Evolutionary conservation across 2,888 invertebrate genomes (phyloP).

Genomic region (Sisyra terminalis): DNA sequence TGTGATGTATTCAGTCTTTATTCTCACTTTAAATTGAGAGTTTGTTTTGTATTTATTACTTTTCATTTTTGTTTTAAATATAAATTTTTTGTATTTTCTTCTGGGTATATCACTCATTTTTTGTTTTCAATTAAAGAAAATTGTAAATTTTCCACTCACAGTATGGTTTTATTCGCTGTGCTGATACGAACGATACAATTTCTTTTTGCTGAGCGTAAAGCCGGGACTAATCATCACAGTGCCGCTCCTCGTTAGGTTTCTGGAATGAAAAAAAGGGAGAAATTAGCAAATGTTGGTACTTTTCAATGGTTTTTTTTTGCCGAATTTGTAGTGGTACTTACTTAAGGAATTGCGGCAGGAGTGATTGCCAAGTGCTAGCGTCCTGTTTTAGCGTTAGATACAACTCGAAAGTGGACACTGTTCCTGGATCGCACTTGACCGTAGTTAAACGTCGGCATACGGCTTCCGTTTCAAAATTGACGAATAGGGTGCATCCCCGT

Average conservation of each 20-base stretch:
- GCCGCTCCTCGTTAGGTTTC: conserved; percentile 72
- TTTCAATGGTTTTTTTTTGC: background rate
- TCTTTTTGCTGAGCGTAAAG: conserved; percentile 81
- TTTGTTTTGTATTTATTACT: background rate
- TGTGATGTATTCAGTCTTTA: conserved; percentile 6
- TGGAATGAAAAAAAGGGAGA: conserved; percentile 24
- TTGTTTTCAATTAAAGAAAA: conserved; percentile 1
- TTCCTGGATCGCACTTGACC: conserved; percentile 71
- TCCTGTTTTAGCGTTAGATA: conserved; percentile 78
- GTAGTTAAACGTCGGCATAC: conserved; percentile 58
- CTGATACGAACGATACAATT: conserved; percentile 67
- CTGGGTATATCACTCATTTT: background rate
- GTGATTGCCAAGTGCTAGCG: conserved; percentile 70
- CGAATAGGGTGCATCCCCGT: conserved; percentile 69
- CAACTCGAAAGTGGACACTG: conserved; percentile 81
- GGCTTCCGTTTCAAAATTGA: conserved; percentile 61
- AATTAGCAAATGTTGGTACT: background rate
- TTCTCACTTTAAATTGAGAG: conserved; percentile 6
- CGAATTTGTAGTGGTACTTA: conserved; percentile 32
- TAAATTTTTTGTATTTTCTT: background rate
- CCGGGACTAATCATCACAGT: conserved; percentile 79
- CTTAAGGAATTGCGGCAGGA: conserved; percentile 81
- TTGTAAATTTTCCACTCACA: background rate
- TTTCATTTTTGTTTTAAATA: too few species aligned
- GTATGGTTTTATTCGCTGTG: conserved; percentile 21